Evolutionary conservation across 2,888 invertebrate genomes (phyloP).

Genomic region (Leptura quadrifasciata): DNA sequence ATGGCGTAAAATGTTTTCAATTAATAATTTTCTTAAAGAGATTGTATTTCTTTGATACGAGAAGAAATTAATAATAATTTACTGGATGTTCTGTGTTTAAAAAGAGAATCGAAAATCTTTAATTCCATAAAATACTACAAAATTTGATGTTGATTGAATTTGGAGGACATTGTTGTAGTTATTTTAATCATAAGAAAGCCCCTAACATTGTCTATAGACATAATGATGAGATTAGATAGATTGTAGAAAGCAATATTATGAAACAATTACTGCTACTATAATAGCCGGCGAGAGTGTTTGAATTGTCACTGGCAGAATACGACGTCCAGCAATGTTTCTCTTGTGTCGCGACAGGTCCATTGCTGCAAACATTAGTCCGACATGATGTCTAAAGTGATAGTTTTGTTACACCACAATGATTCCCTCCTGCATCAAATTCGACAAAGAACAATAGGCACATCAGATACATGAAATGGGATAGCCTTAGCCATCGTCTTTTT

Average conservation of each 20-base stretch:
- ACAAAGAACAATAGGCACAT: neutral
- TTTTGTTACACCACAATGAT: neutral
- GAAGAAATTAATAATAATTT: no score
- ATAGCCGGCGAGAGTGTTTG: neutral
- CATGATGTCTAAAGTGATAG: neutral
- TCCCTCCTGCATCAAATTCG: neutral
- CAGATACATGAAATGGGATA: neutral
- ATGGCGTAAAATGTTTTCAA: no score
- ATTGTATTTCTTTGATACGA: no score
- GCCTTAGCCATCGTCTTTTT: neutral
- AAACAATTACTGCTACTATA: neutral
- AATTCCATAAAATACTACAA: no score
- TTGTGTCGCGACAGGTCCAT: slow-evolving; percentile 7
- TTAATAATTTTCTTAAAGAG: no score
- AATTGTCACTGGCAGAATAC: neutral
- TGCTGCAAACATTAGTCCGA: neutral
- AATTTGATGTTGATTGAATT: no score
- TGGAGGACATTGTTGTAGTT: no score
- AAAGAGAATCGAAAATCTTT: no score
- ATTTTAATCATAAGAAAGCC: neutral
- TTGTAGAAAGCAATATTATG: neutral
- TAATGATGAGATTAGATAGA: neutral
- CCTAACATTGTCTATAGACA: neutral
- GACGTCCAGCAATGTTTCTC: neutral
- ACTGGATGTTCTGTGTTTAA: no score